Percentiles rank a stretch among this genome's conserved stretches.
These are phyloP conservation scores for Varanus salvator DNA, from an alignment of 2,113 vertebrate genomes.

Conservation along the genomic window DNA sequence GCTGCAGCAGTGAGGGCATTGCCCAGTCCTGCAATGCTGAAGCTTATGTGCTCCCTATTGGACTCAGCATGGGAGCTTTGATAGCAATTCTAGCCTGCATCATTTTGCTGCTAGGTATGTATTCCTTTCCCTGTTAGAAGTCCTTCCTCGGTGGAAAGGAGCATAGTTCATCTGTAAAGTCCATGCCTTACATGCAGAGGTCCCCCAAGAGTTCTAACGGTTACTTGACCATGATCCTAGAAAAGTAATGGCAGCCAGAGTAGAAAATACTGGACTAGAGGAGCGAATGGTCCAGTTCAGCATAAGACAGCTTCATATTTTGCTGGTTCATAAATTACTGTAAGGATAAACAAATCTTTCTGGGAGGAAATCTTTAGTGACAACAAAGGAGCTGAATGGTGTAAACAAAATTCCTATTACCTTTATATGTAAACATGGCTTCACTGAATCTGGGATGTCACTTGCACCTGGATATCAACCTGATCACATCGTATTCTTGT, in stretches of 20 bases:
- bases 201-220: neutral
- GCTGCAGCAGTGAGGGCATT: slow-evolving; percentile 91
- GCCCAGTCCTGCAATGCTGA: slow-evolving; percentile 97
- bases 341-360: accelerated
- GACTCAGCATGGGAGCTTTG: slow-evolving; percentile 97
- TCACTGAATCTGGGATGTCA: neutral
- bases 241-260: neutral
- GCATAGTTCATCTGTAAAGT: neutral
- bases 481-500: neutral
- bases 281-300: no score
- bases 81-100: slow-evolving; percentile 98
- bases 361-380: neutral
- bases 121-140: neutral
- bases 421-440: neutral
- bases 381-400: neutral
- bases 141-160: neutral
- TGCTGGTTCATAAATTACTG: neutral
- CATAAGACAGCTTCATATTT: neutral
- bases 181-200: neutral
- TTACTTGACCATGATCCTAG: neutral
- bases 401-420: neutral
- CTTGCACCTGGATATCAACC: neutral
- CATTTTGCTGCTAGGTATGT: slow-evolving; percentile 92
- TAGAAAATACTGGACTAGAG: neutral
- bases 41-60: slow-evolving; percentile 96